These are phyloP conservation scores for Bombus turneri DNA, from an alignment of 1,140 invertebrate species.

Conservation along the genomic window DNA sequence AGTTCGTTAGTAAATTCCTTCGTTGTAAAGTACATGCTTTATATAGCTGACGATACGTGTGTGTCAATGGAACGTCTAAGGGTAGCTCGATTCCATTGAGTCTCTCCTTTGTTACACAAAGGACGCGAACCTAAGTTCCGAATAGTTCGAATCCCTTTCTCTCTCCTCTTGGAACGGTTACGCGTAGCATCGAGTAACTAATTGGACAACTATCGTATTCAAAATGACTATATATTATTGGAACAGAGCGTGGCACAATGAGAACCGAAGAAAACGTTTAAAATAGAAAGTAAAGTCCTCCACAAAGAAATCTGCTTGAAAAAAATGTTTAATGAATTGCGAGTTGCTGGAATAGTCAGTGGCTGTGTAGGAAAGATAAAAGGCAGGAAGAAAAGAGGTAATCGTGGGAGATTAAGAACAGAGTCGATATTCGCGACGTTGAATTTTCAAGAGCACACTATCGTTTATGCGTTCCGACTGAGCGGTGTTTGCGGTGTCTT, in stretches of 20 bases:
- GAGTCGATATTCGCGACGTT: constrained; percentile 39
- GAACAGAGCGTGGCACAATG: background rate
- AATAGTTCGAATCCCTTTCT: constrained; percentile 5
- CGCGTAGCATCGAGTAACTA: background rate
- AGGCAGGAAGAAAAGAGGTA: background rate
- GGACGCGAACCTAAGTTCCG: background rate
- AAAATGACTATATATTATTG: background rate
- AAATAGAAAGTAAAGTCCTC: background rate
- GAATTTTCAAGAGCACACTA: constrained; percentile 44
- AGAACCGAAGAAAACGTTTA: background rate
- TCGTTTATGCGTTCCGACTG: constrained; percentile 56
- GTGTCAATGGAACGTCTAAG: background rate
- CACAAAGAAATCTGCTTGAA: background rate
- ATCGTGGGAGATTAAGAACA: background rate
- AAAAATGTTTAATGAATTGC: constrained; percentile 37
- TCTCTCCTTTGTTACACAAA: background rate
- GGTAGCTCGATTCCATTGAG: background rate
- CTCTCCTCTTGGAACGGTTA: background rate
- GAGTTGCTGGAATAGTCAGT: background rate
- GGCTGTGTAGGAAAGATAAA: background rate
- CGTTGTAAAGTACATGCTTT: background rate
- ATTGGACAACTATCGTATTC: background rate
- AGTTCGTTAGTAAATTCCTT: background rate
- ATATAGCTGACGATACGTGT: background rate
- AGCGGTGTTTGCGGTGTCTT: constrained; percentile 48